Evolutionary conservation across 2,113 vertebrate species (phyloP), one percentile per base, ranked within the genome.

Genomic region (Struthidea cinerea): DNA sequence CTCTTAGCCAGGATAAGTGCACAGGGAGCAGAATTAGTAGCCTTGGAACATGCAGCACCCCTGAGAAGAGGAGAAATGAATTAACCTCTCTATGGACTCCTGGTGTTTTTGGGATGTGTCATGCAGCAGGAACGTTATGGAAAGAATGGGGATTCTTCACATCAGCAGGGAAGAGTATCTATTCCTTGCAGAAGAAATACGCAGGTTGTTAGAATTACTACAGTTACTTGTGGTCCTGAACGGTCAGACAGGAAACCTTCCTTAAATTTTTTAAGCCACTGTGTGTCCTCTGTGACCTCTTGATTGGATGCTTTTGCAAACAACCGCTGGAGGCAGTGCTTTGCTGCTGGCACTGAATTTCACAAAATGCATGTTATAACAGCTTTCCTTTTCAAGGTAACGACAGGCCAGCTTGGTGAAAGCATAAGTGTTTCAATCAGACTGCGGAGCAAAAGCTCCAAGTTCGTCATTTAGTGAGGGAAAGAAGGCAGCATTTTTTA

Each of bases 381-480:
- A 73, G 63, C 91, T 89, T 91, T 83, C 22, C 17, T 80, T 57
- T 83, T 67, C 39, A n/a, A 70, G 52, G 30, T 41, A 71, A 16
- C 22, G 63, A 10, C 32, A 41, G 57, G 28, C 21, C 47, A 79
- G 24, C 37, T 53, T 41, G 39, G 10, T 83, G 63, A 59, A 39
- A 49, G 27, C 6, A 0, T 3, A 33, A 68, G 39, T 35, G 24
- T 75, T 83, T 67, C 24, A 49, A 7, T 79, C 28, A 68, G 74
- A 63, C 20, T 53, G 89, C 63, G 87, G 53, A 68, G 47, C 63
- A 76, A 64, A 84, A 76, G 6, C 59, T 76, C 28, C 77, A 32
- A 28, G 37, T 67, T 33, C 0, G 0, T 69, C 32, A 35, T 76
- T 49, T 55, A 60, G 27, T 33, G 37, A 37, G 33, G 46, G n/a